These are phyloP conservation scores for Microcebus griseorufus DNA, from an alignment of 2,113 vertebrate genomes.

Conservation along the genomic window DNA sequence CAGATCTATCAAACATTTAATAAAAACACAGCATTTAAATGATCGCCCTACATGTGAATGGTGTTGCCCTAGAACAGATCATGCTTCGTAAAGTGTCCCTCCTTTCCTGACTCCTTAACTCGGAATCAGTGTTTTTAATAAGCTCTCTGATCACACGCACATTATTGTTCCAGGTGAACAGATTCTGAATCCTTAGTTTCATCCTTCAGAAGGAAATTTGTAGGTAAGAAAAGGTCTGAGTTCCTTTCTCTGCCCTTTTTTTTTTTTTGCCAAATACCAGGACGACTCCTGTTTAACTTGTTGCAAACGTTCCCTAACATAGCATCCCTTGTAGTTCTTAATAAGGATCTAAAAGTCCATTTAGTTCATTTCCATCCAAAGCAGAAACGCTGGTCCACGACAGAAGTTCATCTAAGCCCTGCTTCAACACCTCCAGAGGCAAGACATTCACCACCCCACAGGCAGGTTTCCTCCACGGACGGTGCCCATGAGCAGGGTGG, in stretches of 20 bases:
- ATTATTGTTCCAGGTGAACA: background rate
- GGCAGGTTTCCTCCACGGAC: background rate
- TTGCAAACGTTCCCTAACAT: background rate
- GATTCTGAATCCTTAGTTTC: background rate
- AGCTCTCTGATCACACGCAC: background rate
- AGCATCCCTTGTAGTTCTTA: background rate
- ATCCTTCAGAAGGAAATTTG: background rate
- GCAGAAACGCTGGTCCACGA: background rate
- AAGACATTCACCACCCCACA: background rate
- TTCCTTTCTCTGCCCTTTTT: background rate
- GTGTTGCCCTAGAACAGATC: background rate
- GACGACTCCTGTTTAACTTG: background rate
- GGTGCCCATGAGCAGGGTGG: background rate
- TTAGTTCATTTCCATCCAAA: background rate
- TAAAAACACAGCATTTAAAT: background rate
- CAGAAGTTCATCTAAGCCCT: background rate
- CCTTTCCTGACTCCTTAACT: too few species aligned
- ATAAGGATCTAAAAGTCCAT: background rate
- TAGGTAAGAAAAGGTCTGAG: background rate
- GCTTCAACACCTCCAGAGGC: background rate
- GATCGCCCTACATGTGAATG: background rate
- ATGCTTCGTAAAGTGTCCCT: fast-evolving
- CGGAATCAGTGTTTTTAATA: background rate
- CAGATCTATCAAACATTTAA: background rate
- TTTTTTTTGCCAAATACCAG: background rate